phyloP scores from a whole-genome alignment of 2,888 invertebrate species.

The Molorchus minor region DNA sequence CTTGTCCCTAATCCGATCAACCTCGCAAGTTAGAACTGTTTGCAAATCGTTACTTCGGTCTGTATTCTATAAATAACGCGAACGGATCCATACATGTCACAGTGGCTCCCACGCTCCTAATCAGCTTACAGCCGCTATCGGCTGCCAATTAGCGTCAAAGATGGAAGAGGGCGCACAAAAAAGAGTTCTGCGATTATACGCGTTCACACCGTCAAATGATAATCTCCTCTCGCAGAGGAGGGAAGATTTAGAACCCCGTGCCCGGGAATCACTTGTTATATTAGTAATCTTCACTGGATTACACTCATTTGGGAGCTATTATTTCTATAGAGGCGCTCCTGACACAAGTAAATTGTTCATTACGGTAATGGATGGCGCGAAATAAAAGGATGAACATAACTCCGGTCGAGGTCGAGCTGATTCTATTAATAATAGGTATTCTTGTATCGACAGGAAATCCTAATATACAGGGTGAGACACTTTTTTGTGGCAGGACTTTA shows the following conservation, averaged over 20 bases:
- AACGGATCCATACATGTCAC: no score
- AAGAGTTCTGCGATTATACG: background rate
- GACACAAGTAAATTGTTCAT: conserved; percentile 48
- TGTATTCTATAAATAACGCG: no score
- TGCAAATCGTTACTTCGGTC: no score
- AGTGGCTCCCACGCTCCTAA: no score
- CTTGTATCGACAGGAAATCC: no score
- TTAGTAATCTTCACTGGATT: conserved; percentile 48
- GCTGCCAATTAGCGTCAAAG: background rate
- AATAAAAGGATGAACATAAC: conserved; percentile 28
- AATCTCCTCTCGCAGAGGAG: background rate
- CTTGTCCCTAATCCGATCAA: no score
- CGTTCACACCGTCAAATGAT: background rate
- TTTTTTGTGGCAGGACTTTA: no score
- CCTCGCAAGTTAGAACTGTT: no score
- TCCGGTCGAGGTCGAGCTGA: background rate
- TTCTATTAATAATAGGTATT: background rate
- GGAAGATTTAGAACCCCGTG: conserved; percentile 46
- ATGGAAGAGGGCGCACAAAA: background rate
- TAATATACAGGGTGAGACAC: no score
- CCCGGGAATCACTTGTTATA: conserved; percentile 49
- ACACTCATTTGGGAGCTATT: conserved; percentile 48
- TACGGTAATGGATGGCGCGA: conserved; percentile 43
- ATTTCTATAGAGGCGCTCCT: conserved; percentile 42
- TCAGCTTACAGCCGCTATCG: no score